A percentile compares a stretch with the other conserved stretches of the same genome.
phyloP scores from a whole-genome alignment of 2,113 vertebrate species.

The Pluvianellus socialis region DNA sequence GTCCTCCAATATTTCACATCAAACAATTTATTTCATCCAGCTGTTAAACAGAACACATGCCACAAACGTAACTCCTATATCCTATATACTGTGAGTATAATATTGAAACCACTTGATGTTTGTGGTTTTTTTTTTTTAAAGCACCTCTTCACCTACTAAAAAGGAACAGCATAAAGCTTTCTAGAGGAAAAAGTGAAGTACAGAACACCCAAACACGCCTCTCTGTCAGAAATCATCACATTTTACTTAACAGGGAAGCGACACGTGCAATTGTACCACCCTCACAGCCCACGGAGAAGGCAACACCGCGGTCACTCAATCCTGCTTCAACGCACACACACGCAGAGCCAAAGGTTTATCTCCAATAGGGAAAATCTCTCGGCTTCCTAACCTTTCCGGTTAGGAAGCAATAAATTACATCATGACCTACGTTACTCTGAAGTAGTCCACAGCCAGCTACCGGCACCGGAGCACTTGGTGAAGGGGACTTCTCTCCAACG shows the following conservation, averaged over 20 bases:
- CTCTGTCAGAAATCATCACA: background rate
- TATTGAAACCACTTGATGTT: background rate
- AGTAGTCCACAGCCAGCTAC: background rate
- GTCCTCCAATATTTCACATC: background rate
- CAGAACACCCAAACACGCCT: background rate
- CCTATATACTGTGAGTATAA: background rate
- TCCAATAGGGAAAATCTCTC: background rate
- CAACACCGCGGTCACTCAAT: background rate
- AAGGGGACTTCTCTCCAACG: background rate
- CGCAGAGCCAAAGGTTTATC: background rate
- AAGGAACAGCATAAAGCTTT: background rate
- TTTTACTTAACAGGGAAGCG: background rate
- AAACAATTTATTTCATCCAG: constrained; percentile 5
- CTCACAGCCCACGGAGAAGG: background rate
- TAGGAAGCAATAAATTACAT: background rate
- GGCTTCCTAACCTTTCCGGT: background rate
- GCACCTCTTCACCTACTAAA: background rate
- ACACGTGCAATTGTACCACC: background rate
- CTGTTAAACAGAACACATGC: background rate
- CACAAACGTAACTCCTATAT: background rate
- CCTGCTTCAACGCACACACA: background rate
- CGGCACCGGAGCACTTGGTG: background rate
- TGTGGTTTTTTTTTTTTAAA: background rate
- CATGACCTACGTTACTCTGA: background rate
- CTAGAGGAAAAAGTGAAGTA: background rate